These are phyloP conservation scores for Tragelaphus strepsiceros DNA, from an alignment of 2,113 vertebrate species.

Conservation along the genomic window DNA sequence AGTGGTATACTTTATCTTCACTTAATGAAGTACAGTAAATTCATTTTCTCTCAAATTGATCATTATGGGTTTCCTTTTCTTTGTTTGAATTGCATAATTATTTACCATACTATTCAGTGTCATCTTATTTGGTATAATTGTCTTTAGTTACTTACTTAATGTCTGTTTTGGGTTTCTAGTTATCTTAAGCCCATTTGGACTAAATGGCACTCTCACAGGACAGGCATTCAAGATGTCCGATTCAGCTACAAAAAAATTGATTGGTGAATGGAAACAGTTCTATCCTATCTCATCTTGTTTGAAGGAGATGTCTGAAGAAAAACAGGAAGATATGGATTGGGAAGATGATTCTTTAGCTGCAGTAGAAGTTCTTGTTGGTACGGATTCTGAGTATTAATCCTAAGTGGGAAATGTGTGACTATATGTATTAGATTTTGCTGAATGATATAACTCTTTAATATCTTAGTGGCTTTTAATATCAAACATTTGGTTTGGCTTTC, in stretches of 20 bases:
- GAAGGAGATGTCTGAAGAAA: constrained; percentile 91
- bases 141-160: background rate
- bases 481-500: background rate
- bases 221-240: constrained; percentile 99
- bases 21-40: constrained; percentile 46
- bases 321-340: constrained; percentile 96
- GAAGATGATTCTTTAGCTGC: constrained; percentile 98
- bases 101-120: background rate
- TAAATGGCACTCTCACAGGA: constrained; percentile 97
- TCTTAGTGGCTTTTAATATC: constrained; percentile 5
- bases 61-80: background rate
- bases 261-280: constrained; percentile 99
- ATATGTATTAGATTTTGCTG: constrained; percentile 21
- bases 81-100: constrained; percentile 33
- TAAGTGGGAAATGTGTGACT: background rate
- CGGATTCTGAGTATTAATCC: constrained; percentile 62
- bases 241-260: constrained; percentile 95
- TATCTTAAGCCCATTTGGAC: constrained; percentile 97
- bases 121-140: constrained; percentile 10
- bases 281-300: constrained; percentile 93
- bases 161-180: constrained; percentile 81
- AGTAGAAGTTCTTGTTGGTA: constrained; percentile 98
- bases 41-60: constrained; percentile 38
- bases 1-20: background rate
- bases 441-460: constrained; percentile 10